Evolutionary conservation across 35 echinoderm and acorn worm species (phyloP).

Genomic region (Apostichopus californicus): DNA sequence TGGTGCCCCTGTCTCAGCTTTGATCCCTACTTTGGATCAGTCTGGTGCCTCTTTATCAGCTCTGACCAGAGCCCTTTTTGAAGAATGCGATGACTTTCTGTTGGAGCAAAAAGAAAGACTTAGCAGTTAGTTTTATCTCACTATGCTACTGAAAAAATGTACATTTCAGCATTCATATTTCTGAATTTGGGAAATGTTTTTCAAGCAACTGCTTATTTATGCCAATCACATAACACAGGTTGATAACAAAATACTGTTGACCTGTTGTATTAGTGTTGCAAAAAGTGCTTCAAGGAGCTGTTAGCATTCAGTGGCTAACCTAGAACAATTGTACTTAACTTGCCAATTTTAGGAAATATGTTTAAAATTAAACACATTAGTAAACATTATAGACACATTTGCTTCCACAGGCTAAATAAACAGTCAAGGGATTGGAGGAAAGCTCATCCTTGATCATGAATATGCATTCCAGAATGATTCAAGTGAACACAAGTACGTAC

Average conservation of each 20-base stretch:
- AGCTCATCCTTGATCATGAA: too few species aligned
- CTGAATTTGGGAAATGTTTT: not conserved
- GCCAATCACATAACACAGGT: not conserved
- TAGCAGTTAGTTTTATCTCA: not conserved
- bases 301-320: not conserved
- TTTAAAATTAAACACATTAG: too few species aligned
- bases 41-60: not conserved
- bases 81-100: not conserved
- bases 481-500: too few species aligned
- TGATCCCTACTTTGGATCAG: not conserved
- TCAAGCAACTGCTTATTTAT: not conserved
- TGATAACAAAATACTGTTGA: not conserved
- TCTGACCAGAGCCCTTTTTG: not conserved
- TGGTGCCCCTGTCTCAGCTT: too few species aligned
- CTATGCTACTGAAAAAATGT: not conserved
- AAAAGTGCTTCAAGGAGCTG: not conserved
- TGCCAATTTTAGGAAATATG: too few species aligned
- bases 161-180: not conserved
- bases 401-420: too few species aligned
- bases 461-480: too few species aligned
- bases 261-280: not conserved
- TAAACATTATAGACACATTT: too few species aligned
- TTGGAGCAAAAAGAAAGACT: not conserved
- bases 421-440: too few species aligned
- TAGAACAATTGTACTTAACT: too few species aligned